phyloP scores from a whole-genome alignment of 1,140 invertebrate species.

The Charaxes varanes region DNA sequence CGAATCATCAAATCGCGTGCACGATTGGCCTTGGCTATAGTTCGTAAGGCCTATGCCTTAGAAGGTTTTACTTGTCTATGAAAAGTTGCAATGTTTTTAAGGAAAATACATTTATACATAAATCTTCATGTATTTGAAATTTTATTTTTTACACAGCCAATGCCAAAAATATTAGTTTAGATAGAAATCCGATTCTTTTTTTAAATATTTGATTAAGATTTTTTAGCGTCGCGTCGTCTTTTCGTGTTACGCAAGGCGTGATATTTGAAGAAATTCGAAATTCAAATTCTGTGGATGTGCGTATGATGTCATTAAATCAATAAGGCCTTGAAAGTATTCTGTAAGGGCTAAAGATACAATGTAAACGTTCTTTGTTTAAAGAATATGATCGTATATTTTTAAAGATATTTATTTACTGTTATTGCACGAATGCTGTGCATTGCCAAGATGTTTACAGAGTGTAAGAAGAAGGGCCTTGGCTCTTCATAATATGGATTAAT shows the following conservation, averaged over 20 bases:
- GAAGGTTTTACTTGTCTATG: not conserved
- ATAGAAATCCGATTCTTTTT: not conserved
- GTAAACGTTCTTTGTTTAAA: no score
- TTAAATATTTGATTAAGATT: no score
- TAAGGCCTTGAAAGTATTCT: not conserved
- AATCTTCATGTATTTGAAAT: not conserved
- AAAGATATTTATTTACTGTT: no score
- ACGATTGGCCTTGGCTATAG: not conserved
- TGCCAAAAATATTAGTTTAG: no score
- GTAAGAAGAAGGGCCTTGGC: no score
- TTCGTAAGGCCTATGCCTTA: not conserved
- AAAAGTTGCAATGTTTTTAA: not conserved
- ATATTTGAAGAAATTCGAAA: not conserved
- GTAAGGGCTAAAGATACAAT: not conserved
- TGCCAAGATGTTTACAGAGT: no score
- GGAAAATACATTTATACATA: not conserved
- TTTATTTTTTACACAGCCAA: not conserved
- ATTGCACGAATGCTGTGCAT: no score
- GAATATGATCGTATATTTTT: no score
- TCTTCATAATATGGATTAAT: no score
- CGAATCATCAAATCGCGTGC: not conserved
- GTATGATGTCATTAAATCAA: not conserved
- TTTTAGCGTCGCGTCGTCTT: no score
- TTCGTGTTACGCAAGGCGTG: not conserved
- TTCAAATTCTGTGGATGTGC: not conserved